Evolutionary conservation across 2,888 invertebrate genomes (phyloP), one percentile per base, ranked within the genome.

Genomic region (Drosophila neotestacea): DNA sequence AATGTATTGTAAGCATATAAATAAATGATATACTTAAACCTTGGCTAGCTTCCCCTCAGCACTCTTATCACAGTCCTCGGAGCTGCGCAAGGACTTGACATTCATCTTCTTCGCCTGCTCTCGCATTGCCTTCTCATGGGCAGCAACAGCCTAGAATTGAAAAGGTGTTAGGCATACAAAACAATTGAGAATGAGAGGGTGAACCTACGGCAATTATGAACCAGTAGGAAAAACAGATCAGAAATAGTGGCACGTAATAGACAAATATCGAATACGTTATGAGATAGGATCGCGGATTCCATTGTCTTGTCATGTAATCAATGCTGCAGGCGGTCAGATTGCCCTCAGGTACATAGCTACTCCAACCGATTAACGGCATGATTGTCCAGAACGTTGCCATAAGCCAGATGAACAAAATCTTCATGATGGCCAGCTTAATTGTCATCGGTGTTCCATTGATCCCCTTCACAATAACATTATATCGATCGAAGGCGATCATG

Each of bases 41-140:
- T 97, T 97, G 59, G 97, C 97, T 79, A 97, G 93, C 94, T 97
- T 97, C 92, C 96, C 96, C 93, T 97, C 97, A 6, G 97, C 96
- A 87, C 96, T 97, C 39, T 96, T 96, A 85, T 95, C 95, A 5
- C 95, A 94, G 68, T 95, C 95, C 89, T 97, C 96, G 10, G 96
- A 94, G 46, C 96, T 96, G 90, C 97, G 94, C 61, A 97, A 93
- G 16, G 97, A 97, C 67, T 97, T 96, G 0, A 97, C 97, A 92
- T 97, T 97, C 97, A 97, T 97, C 93, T 97, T 97, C 92, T 97
- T 97, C 44, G 97, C 97, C 93, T 97, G 97, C 91, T 97, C 97
- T 80, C 96, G 94, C 96, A 97, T 97, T 16, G 94, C 94, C 89
- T 95, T 96, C 92, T 97, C 97, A 93, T 97, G 97, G 4, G 86